Evolutionary conservation across 2,888 invertebrate species (phyloP).

Genomic region (Therioaphis trifolii): DNA sequence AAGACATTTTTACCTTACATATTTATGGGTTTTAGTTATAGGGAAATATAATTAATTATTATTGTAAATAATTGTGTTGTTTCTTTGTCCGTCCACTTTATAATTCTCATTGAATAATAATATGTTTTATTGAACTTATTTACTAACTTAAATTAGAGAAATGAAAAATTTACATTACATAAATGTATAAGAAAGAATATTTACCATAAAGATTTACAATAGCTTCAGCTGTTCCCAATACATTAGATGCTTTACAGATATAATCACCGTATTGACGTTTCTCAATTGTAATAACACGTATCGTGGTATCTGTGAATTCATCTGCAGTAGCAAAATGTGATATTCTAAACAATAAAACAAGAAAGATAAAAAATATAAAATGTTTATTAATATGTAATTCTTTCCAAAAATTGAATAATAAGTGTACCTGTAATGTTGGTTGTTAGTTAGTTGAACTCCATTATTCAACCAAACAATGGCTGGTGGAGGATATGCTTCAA

Average conservation of each 20-base stretch:
- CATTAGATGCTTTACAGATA: conserved; percentile 88
- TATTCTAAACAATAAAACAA: conserved; percentile 72
- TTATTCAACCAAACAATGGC: conserved; percentile 93
- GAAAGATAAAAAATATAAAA: neutral
- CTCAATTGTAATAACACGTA: conserved; percentile 90
- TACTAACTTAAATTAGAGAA: too few relatives aligned
- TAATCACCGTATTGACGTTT: conserved; percentile 89
- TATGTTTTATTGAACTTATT: too few relatives aligned
- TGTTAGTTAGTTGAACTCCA: conserved; percentile 82
- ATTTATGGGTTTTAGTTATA: too few relatives aligned
- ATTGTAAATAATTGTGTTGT: too few relatives aligned
- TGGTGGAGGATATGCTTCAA: conserved; percentile 94
- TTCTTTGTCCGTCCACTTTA: too few relatives aligned
- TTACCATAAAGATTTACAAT: conserved; percentile 56
- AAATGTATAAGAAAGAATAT: neutral
- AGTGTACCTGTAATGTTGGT: conserved; percentile 88
- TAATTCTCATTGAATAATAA: too few relatives aligned
- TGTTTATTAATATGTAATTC: neutral
- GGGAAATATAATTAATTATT: too few relatives aligned
- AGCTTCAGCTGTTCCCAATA: conserved; percentile 84
- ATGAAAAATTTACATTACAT: too few relatives aligned
- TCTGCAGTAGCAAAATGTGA: conserved; percentile 92
- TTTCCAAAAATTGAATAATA: neutral
- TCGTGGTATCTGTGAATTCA: conserved; percentile 90
- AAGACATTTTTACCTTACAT: too few relatives aligned